Conservation (phyloP, 2,888 invertebrate genomes). For the Leucophora obtusa region DNA sequence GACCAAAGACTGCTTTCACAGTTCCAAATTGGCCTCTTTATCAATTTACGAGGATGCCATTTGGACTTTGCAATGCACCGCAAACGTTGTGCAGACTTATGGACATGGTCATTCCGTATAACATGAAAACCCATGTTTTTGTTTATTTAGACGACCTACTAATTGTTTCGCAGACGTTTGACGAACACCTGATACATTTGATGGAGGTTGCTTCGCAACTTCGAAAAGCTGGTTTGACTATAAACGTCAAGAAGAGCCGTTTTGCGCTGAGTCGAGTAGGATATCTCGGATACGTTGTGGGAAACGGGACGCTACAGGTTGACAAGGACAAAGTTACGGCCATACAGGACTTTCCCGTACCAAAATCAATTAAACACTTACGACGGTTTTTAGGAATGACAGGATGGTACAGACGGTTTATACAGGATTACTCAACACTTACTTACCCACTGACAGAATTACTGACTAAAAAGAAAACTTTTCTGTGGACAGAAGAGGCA, state of each 20-base stretch:
- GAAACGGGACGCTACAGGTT: constrained; percentile 16
- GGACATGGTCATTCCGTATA: constrained; percentile 44
- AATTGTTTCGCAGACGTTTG: constrained; percentile 31
- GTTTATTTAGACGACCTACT: constrained; percentile 41
- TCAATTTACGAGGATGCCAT: too few species aligned
- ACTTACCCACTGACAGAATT: constrained; percentile 5
- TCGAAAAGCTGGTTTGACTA: constrained; percentile 33
- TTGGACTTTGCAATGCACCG: too few species aligned
- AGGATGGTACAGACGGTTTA: constrained; percentile 20
- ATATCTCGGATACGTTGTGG: neutral
- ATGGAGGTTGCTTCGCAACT: constrained; percentile 17
- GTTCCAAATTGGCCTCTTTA: constrained; percentile 26
- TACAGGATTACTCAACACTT: constrained; percentile 24
- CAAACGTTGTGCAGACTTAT: constrained; percentile 52
- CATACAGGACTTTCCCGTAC: neutral
- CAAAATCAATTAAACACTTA: constrained; percentile 17
- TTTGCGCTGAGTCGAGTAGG: neutral
- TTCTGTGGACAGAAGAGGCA: constrained; percentile 30
- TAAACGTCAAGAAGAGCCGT: constrained; percentile 26
- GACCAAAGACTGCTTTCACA: constrained; percentile 54
- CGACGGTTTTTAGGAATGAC: constrained; percentile 33
- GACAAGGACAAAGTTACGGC: constrained; percentile 50
- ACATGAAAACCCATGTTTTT: constrained; percentile 56
- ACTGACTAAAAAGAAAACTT: neutral
- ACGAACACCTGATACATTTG: neutral